phyloP scores from a whole-genome alignment of 2,888 invertebrate species.

The Idaea dimidiata region DNA sequence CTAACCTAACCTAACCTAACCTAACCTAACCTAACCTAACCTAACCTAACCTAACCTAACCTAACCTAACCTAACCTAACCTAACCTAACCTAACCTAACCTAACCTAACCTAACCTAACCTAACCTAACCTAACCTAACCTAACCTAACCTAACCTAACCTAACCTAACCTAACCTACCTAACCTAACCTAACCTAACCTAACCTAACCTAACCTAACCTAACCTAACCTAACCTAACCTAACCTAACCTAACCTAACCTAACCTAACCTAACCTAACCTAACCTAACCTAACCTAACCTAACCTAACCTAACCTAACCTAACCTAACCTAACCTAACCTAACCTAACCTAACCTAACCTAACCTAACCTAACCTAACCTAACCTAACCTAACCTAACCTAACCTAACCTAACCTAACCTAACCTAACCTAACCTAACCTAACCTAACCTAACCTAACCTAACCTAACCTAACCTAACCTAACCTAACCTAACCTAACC shows the following conservation, averaged over 20 bases:
- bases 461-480: constrained; percentile 8
- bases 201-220: constrained; percentile 8
- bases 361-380: constrained; percentile 8
- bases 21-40: constrained; percentile 4
- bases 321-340: constrained; percentile 8
- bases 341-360: constrained; percentile 8
- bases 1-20: constrained; percentile 4
- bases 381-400: constrained; percentile 8
- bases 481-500: constrained; percentile 8
- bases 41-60: constrained; percentile 4
- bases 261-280: constrained; percentile 8
- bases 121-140: constrained; percentile 4
- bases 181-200: constrained; percentile 8
- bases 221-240: constrained; percentile 8
- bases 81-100: constrained; percentile 4
- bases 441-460: constrained; percentile 8
- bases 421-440: constrained; percentile 12
- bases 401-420: constrained; percentile 15
- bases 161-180: constrained; percentile 4
- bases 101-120: constrained; percentile 4
- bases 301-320: constrained; percentile 8
- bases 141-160: constrained; percentile 4
- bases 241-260: constrained; percentile 8
- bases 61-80: constrained; percentile 4
- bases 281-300: constrained; percentile 8